Percentiles rank a stretch among this genome's conserved stretches.
These are phyloP conservation scores for Drosophila ananassae DNA, from an alignment of 1,140 invertebrate genomes.

Conservation along the genomic window DNA sequence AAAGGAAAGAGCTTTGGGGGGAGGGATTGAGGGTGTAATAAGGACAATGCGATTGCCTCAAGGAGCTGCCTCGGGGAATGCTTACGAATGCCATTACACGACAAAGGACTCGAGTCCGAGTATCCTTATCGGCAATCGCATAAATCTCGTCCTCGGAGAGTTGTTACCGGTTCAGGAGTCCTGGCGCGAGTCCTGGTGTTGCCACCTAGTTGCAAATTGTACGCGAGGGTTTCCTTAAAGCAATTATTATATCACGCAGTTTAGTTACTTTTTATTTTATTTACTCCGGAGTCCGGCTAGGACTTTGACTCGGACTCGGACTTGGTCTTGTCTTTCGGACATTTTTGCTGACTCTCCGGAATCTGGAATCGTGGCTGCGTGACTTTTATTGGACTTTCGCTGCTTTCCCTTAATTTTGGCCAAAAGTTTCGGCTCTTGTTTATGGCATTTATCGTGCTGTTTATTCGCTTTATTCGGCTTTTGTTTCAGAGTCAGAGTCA, in stretches of 20 bases:
- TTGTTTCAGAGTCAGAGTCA: constrained; percentile 53
- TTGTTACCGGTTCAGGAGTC: constrained; percentile 64
- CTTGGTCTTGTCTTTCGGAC: constrained; percentile 37
- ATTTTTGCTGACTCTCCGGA: constrained; percentile 69
- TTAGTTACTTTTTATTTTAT: constrained; percentile 51
- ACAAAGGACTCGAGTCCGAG: constrained; percentile 50
- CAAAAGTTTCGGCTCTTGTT: constrained; percentile 74
- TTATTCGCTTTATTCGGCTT: constrained; percentile 76
- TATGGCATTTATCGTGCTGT: constrained; percentile 80
- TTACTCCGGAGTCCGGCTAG: constrained; percentile 14
- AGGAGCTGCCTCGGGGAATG: constrained; percentile 39
- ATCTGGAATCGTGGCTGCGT: constrained; percentile 54
- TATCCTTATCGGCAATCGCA: constrained; percentile 72
- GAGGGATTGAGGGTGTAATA: constrained; percentile 12
- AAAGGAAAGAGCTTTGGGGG: neutral
- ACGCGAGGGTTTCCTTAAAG: constrained; percentile 75
- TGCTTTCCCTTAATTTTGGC: constrained; percentile 42
- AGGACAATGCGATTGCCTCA: constrained; percentile 63
- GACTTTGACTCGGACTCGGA: constrained; percentile 9
- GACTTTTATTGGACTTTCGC: constrained; percentile 77
- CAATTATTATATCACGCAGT: constrained; percentile 69
- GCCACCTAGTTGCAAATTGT: constrained; percentile 77
- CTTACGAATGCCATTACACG: constrained; percentile 75
- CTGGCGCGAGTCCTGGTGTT: constrained; percentile 38
- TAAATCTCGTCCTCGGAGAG: constrained; percentile 79